Percentiles rank a stretch among this genome's conserved stretches.
Evolutionary conservation across 2,113 vertebrate species (phyloP).

Genomic region (Gasterosteus aculeatus): DNA sequence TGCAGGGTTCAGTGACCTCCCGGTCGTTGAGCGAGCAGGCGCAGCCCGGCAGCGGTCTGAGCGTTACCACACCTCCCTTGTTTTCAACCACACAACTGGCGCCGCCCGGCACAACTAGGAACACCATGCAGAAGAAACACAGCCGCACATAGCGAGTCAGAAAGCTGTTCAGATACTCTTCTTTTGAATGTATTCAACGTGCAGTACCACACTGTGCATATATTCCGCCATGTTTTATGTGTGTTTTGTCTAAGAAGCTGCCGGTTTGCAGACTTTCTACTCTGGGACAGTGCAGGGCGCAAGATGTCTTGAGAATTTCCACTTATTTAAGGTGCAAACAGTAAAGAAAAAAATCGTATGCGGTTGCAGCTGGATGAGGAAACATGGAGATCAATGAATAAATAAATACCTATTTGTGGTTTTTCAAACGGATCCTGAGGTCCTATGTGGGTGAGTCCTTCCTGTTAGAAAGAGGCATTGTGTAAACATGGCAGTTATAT

Average conservation of each 20-base stretch:
- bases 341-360: background rate
- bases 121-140: conserved; percentile 30
- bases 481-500: background rate
- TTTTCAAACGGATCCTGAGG: conserved; percentile 86
- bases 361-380: conserved; percentile 4
- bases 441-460: conserved; percentile 93
- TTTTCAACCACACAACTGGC: conserved; percentile 91
- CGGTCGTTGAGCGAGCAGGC: conserved; percentile 88
- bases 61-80: conserved; percentile 85
- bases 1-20: conserved; percentile 85
- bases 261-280: conserved; percentile 4
- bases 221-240: background rate
- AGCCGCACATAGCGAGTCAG: conserved; percentile 31
- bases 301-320: conserved; percentile 27
- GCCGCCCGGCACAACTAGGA: conserved; percentile 86
- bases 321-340: background rate
- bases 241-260: conserved; percentile 11
- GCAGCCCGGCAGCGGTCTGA: conserved; percentile 82
- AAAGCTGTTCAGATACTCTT: conserved; percentile 19
- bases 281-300: background rate
- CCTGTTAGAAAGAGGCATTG: conserved; percentile 77
- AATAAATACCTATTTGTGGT: conserved; percentile 88
- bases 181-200: conserved; percentile 1
- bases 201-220: background rate
- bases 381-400: conserved; percentile 8